Evolutionary conservation across 2,113 vertebrate species (phyloP), one percentile per base, ranked within the genome.

Genomic region (Oncorhynchus keta): DNA sequence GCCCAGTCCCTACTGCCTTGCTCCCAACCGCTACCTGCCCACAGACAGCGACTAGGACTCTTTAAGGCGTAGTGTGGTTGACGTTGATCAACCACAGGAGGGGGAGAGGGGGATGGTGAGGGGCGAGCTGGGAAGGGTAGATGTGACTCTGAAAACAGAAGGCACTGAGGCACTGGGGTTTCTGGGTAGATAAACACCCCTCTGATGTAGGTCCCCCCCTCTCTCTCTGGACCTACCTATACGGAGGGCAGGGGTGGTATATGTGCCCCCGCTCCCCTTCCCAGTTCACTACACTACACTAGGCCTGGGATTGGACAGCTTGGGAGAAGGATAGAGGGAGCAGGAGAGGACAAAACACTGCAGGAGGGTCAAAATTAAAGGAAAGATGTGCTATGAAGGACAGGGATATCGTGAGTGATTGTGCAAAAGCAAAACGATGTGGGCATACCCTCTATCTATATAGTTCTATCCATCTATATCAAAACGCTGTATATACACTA

Each of bases 81-180:
- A 84, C 79, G 77, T 83, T 74, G 64, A 51, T 78, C 75, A 70
- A 80, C 74, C 75, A 77, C 70, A 80, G 78, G 28, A 32, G 62
- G 48, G 20, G 30, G 35, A 12, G 51, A 12, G 18, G 48, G 1
- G 9, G 70, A 20, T 3, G 13, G 78, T 66, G 81, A 65, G 5
- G 65, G 62, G 57, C 20, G 67, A 12, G 16, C 5, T n/a, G 68
- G 6, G 68, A 35, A 16, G 68, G 20, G 83, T 87, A 48, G 76
- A 82, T 84, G 83, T 84, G 86, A 88, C 84, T 91, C 76, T 70
- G 90, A 87, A 39, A 88, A 91, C 91, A 94, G 89, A 94, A 94
- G 93, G 92, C 93, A 94, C 93, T 94, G 91, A 86, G 92, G 92
- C 90, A 91, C 92, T 90, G 87, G 88, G 72, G 75, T 70, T 68